Base-by-base conservation (phyloP, 1,140 invertebrate species). In the Manduca sexta region DNA sequence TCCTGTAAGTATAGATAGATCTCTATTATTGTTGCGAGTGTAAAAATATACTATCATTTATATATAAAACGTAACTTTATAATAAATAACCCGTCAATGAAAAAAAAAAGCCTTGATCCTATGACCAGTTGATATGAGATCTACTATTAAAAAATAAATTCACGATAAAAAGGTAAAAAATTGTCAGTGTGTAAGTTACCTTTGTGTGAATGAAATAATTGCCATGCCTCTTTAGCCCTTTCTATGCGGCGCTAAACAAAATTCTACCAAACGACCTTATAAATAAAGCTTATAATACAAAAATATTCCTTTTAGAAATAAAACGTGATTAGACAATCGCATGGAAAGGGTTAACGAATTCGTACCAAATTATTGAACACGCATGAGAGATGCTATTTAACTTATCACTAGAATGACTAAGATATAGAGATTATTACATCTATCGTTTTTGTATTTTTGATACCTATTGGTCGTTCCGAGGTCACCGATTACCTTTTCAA, bases 1-100 rank as follows among this genome's bases (percentile, higher is more conserved):
- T 84, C 80, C 80, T 84, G 74, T 81, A 81, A 76, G 67, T 79
- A 75, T 84, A 84, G 69, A 77, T 80, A 84, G 80, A 84, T 84
- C 80, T 81, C 80, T 81, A 74, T 71, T 68, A 71, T 69, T 79
- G 74, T 77, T 80, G 76, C 75, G 67, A 79, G 65, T 80, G 69
- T 75, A 65, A 64, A 69, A 41, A 63, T 61, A 42, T 51, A 46
- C 12, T 29, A 14, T 50, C 37, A 45, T 49, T n/a, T n/a, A 44
- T 44, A 31, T 21, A 33, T 12, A 35, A 37, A 15, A 45, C 3
- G 15, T 18, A 12, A 17, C 21, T 35, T 17, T 35, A 34, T 26
- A 43, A 29, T 43, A 39, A 15, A 14, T 30, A 11, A 30, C 12
- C 21, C 26, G 13, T 39, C 14, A 39, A 8, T 16, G 4, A 16